Conservation (phyloP, 2,113 vertebrate genomes). For the Paraplagusia blochii region DNA sequence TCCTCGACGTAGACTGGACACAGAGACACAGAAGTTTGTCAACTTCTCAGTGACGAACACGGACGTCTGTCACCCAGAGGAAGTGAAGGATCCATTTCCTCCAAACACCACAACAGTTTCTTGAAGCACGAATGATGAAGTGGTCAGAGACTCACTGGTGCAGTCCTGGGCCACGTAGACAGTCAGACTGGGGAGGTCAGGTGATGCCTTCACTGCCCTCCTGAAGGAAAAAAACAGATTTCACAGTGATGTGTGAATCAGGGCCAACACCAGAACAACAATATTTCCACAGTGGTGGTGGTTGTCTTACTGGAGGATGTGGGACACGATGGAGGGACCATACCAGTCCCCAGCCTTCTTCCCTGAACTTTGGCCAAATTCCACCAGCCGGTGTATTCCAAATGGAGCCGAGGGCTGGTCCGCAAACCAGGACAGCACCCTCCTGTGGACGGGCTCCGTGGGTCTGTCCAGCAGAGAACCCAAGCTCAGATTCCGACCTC, state of each 20-base stretch:
- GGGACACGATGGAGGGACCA: constrained; percentile 83
- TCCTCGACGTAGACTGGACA: constrained; percentile 84
- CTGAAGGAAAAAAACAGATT: constrained; percentile 63
- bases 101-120: constrained; percentile 1
- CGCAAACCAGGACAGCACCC: constrained; percentile 81
- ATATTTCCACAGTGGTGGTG: too few relatives aligned
- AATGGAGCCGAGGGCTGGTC: constrained; percentile 80
- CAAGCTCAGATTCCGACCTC: constrained; percentile 49
- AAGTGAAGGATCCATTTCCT: background rate
- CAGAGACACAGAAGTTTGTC: constrained; percentile 1
- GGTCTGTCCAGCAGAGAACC: constrained; percentile 52
- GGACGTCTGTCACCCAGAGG: background rate
- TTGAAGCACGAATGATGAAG: background rate
- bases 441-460: constrained; percentile 71
- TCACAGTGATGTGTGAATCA: background rate
- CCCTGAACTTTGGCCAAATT: constrained; percentile 79
- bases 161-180: constrained; percentile 91
- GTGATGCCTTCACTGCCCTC: constrained; percentile 78
- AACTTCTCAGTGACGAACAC: background rate
- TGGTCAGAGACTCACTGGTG: constrained; percentile 74
- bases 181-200: constrained; percentile 67
- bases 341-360: constrained; percentile 92
- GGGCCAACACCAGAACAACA: background rate
- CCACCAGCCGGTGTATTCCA: constrained; percentile 83
- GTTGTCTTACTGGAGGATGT: constrained; percentile 83